Base-by-base conservation (phyloP, 1,140 invertebrate genomes). In the Globodera rostochiensis region DNA sequence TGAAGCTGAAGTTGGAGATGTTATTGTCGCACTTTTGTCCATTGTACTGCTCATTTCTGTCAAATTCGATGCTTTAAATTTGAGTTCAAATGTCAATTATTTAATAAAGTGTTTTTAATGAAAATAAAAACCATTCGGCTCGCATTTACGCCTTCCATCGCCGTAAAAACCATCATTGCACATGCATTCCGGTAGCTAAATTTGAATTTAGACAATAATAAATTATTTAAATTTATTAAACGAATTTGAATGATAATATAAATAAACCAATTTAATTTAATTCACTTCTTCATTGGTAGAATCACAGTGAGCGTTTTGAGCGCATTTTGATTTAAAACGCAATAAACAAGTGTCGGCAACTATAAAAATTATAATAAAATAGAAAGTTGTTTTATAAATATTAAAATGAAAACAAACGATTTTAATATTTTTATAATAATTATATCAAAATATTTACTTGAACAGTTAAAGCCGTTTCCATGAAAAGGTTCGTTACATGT, bases 161-260 rank as follows among this genome's bases (percentile, higher is more conserved):
- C 86, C 86, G 69, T 83, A 73, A 75, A 83, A 87, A 8, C 85
- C 83, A 53, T 87, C 82, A 69, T 82, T 81, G 77, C 86, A 87
- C 21, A 89, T 81, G 75, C 86, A 87, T 80, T 87, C 86, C 7
- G 86, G 83, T 50, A 80, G 46, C 76, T 78, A 45, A 50, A 36
- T 25, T 50, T 57, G 19, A 60, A 25, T 25, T 25, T 36, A 25
- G 25, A 25, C 25, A 25, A 25, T 25, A 25, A 25, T 25, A 25
- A 25, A n/a, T n/a, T n/a, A n/a, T n/a, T n/a, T n/a, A n/a, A 53
- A 13, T 50, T 19, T 46, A 75, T 53, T n/a, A 8, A 78, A 49
- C 6, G 25, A 25, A 69, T 78, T 50, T 36, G 2, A 36, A 36
- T 1, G 36, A 36, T 36, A 36, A 36, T 3, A 3, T 36, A 36